Evolutionary conservation across 2,797 vertebrate genomes (phyloP).

Genomic region (Staurois parvus): DNA sequence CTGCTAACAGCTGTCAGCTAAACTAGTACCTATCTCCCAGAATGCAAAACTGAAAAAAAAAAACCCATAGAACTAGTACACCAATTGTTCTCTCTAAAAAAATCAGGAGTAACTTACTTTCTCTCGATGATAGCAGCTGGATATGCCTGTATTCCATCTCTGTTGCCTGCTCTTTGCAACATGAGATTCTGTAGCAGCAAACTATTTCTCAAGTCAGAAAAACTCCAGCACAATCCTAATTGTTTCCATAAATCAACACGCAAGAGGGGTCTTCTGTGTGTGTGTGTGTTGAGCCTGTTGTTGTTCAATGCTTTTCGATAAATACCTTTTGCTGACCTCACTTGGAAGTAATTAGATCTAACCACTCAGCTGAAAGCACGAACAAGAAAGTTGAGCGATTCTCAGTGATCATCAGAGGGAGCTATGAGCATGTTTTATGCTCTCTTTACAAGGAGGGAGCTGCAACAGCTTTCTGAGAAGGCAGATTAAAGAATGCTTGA

Average conservation of each 20-base stretch:
- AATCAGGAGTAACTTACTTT: slow-evolving; percentile 87
- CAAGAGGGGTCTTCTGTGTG: slow-evolving; percentile 82
- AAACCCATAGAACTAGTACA: slow-evolving; percentile 64
- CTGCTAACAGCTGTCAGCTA: slow-evolving; percentile 57
- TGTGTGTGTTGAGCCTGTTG: slow-evolving; percentile 82
- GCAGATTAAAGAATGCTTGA: slow-evolving; percentile 44
- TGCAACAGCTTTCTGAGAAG: slow-evolving; percentile 66
- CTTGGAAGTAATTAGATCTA: slow-evolving; percentile 97
- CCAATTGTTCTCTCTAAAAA: slow-evolving; percentile 66
- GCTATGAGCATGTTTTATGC: slow-evolving; percentile 83
- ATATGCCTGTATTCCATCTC: slow-evolving; percentile 79
- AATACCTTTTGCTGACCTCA: slow-evolving; percentile 99
- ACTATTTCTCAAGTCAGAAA: slow-evolving; percentile 81
- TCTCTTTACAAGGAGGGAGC: slow-evolving; percentile 70
- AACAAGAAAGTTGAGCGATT: slow-evolving; percentile 77
- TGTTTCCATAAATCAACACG: slow-evolving; percentile 89
- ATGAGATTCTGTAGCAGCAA: slow-evolving; percentile 80
- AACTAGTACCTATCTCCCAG: slow-evolving; percentile 55
- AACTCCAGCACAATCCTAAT: slow-evolving; percentile 84
- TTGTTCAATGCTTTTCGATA: slow-evolving; percentile 88
- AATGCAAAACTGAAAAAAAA: slow-evolving; percentile 57
- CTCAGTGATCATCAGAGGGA: slow-evolving; percentile 90
- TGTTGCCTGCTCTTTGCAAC: slow-evolving; percentile 81
- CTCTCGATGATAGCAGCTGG: slow-evolving; percentile 82
- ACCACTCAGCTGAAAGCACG: slow-evolving; percentile 89